phyloP scores from a whole-genome alignment of 2,888 invertebrate genomes.

The Nezara viridula region DNA sequence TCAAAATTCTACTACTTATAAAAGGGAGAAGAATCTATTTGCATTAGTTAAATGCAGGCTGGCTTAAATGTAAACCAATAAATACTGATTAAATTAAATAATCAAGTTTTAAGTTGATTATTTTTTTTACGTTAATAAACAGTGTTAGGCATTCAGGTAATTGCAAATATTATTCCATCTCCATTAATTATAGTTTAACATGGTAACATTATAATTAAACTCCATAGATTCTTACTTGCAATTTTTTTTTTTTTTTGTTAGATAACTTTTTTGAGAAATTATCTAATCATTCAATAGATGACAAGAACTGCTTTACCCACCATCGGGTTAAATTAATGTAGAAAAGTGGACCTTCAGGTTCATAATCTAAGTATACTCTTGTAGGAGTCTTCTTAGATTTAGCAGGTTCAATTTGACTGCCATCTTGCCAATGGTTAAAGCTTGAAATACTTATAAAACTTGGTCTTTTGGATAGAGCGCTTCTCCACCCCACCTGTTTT shows the following conservation, averaged over 20 bases:
- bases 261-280: background rate
- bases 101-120: background rate
- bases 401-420: constrained; percentile 81
- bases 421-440: constrained; percentile 83
- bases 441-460: constrained; percentile 77
- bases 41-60: background rate
- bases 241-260: background rate
- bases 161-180: background rate
- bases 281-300: background rate
- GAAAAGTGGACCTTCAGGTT: constrained; percentile 74
- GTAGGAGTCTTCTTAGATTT: constrained; percentile 69
- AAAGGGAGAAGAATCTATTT: background rate
- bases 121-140: background rate
- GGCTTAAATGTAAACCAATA: too few species aligned
- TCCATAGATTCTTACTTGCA: too few species aligned
- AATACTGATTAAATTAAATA: too few species aligned
- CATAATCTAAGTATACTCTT: constrained; percentile 74
- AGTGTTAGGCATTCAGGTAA: background rate
- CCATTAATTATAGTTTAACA: background rate
- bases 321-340: constrained; percentile 77
- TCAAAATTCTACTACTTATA: background rate
- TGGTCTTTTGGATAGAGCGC: constrained; percentile 73
- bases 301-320: constrained; percentile 70
- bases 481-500: constrained; percentile 72
- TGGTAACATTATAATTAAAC: background rate